Conservation (phyloP, 2,888 invertebrate genomes). For the Trissoscelio sp. region DNA sequence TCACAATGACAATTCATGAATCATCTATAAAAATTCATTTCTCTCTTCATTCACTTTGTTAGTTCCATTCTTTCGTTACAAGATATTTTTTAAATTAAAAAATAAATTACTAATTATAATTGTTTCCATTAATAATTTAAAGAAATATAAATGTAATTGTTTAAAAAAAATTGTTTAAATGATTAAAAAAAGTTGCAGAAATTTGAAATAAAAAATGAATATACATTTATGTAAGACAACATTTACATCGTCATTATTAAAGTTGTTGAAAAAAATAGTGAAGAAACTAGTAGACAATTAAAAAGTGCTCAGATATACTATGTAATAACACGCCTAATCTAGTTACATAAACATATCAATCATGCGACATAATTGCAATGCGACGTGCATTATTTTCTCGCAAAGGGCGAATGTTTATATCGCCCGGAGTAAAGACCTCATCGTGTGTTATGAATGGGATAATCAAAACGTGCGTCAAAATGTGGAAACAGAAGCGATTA, state of each 20-base stretch:
- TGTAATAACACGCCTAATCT: conserved; percentile 4
- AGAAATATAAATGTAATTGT: no score
- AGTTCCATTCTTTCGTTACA: not conserved
- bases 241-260: conserved; percentile 2
- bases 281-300: not conserved
- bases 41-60: not conserved
- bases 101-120: no score
- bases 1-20: conserved; percentile 23
- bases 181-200: no score
- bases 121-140: no score
- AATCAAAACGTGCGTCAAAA: conserved; percentile 53
- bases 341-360: conserved; percentile 47
- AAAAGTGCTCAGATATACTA: not conserved
- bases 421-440: conserved; percentile 47
- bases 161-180: no score
- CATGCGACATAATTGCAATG: conserved; percentile 26
- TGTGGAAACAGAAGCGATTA: conserved; percentile 67
- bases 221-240: conserved; percentile 10
- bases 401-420: conserved; percentile 28
- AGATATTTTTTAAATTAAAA: no score
- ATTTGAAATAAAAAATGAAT: no score
- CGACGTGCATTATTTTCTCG: conserved; percentile 25
- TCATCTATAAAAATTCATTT: conserved; percentile 14
- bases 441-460: conserved; percentile 72
- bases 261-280: no score